Conservation (phyloP, 2,113 vertebrate species). For the Equus przewalskii region DNA sequence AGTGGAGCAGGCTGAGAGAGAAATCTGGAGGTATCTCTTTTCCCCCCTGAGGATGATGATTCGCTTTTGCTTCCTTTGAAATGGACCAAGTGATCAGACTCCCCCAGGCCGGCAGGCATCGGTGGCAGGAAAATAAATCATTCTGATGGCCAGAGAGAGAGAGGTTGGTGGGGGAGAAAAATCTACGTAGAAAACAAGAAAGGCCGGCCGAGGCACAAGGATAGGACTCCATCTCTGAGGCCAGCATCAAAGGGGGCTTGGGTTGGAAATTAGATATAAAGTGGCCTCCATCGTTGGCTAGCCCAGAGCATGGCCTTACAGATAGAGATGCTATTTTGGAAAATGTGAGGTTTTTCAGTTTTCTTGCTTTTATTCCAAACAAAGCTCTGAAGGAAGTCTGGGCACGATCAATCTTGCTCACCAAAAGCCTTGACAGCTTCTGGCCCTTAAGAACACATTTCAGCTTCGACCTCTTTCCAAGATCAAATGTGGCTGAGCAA, state of each 20-base stretch:
- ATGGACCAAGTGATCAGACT: slow-evolving; percentile 81
- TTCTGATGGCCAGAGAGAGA: slow-evolving; percentile 77
- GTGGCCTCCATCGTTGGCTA: slow-evolving; percentile 83
- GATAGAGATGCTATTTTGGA: slow-evolving; percentile 89
- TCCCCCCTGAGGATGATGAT: slow-evolving; percentile 53
- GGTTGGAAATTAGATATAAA: slow-evolving; percentile 87
- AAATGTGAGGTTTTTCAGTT: slow-evolving; percentile 91
- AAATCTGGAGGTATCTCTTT: slow-evolving; percentile 43
- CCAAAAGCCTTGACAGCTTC: slow-evolving; percentile 99
- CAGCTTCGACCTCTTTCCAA: slow-evolving; percentile 96
- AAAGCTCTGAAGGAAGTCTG: slow-evolving; percentile 97
- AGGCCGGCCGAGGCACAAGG: slow-evolving; percentile 81
- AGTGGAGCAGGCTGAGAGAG: slow-evolving; percentile 1
- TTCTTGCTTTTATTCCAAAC: slow-evolving; percentile 99
- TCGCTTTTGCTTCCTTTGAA: slow-evolving; percentile 76
- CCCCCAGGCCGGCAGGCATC: slow-evolving; percentile 74
- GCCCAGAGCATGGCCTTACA: slow-evolving; percentile 85
- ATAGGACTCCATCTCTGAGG: slow-evolving; percentile 77
- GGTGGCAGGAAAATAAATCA: slow-evolving; percentile 84
- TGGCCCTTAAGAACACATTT: slow-evolving; percentile 99
- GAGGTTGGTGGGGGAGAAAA: slow-evolving; percentile 78
- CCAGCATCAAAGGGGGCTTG: slow-evolving; percentile 81
- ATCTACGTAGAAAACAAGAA: slow-evolving; percentile 84
- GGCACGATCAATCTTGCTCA: slow-evolving; percentile 98
- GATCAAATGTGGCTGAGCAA: slow-evolving; percentile 95